These are phyloP conservation scores for Mythimna vitellina DNA, from an alignment of 2,888 invertebrate species.

Conservation along the genomic window DNA sequence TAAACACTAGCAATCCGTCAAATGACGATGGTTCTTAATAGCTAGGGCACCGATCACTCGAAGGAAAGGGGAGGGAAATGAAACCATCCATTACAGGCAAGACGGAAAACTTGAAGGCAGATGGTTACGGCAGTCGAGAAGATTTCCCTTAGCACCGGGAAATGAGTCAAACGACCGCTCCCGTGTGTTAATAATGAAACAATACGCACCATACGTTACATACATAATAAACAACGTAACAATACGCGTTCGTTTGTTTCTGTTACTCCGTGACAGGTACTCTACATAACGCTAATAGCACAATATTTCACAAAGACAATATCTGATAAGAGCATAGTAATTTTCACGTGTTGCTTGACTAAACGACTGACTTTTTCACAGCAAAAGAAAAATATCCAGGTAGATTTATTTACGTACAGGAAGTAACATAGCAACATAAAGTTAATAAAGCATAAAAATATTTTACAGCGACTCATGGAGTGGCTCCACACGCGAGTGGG, in stretches of 20 bases:
- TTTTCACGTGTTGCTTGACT: constrained; percentile 56
- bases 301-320: constrained; percentile 61
- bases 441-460: constrained; percentile 82
- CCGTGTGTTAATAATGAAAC: constrained; percentile 56
- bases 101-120: constrained; percentile 56
- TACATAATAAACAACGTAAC: constrained; percentile 30
- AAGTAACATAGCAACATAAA: constrained; percentile 69
- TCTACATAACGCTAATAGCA: constrained; percentile 60
- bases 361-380: constrained; percentile 46
- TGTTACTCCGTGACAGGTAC: constrained; percentile 50
- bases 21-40: constrained; percentile 57
- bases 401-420: constrained; percentile 66
- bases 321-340: constrained; percentile 57
- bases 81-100: constrained; percentile 63
- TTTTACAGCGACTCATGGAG: constrained; percentile 77
- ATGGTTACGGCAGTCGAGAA: constrained; percentile 42
- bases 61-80: constrained; percentile 64
- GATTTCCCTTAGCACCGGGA: constrained; percentile 50
- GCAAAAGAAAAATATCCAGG: constrained; percentile 57
- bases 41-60: constrained; percentile 48
- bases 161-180: constrained; percentile 46
- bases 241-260: constrained; percentile 57
- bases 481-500: constrained; percentile 76
- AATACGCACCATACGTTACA: constrained; percentile 47
- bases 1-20: constrained; percentile 64